Evolutionary conservation across 1,140 invertebrate species (phyloP), one percentile per base, ranked within the genome.

Genomic region (Drosophila pseudoananassae): DNA sequence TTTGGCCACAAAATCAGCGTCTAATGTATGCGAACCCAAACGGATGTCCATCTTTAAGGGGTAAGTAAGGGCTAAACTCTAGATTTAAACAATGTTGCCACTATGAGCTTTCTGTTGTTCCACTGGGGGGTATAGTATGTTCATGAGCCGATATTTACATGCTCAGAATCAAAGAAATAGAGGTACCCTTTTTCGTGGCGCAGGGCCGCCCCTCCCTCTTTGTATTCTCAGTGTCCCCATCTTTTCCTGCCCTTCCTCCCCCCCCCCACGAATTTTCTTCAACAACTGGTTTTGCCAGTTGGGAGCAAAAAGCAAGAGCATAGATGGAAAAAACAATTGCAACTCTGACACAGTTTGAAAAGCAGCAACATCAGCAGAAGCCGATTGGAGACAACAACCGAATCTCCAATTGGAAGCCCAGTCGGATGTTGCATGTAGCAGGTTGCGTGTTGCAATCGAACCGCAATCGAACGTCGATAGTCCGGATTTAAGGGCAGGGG

Each of bases 221-320:
- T 25, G 31, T 27, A 33, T 38, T 40, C 47, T 38, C 40, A 7
- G n/a, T 59, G n/a, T 9, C 20, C 9, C 46, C 29, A 33, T 61
- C 43, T 60, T 40, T 58, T 25, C 40, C 15, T 61, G 9, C 43
- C 43, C 43, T 56, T 57, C n/a, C n/a, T 45, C 40, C 7, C 40
- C 52, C 15, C n/a, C 33, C 40, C 7, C 40, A 38, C 15, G 25
- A 17, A 36, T 63, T 61, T 61, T 64, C 45, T 31, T 58, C 38
- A 54, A 46, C 50, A 79, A 79, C 70, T 79, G 70, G 76, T 79
- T 79, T 49, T 64, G 31, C 63, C 58, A 65, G 50, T 59, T 71
- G 45, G 27, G 29, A 51, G 27, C 54, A 46, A 17, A 45, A 45
- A 45, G 5, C 15, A 6, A 17, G 15, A 45, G 40, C 14, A 45